Evolutionary conservation across 2,888 invertebrate genomes (phyloP), one percentile per base, ranked within the genome.

Genomic region (Campoplex capitator): DNA sequence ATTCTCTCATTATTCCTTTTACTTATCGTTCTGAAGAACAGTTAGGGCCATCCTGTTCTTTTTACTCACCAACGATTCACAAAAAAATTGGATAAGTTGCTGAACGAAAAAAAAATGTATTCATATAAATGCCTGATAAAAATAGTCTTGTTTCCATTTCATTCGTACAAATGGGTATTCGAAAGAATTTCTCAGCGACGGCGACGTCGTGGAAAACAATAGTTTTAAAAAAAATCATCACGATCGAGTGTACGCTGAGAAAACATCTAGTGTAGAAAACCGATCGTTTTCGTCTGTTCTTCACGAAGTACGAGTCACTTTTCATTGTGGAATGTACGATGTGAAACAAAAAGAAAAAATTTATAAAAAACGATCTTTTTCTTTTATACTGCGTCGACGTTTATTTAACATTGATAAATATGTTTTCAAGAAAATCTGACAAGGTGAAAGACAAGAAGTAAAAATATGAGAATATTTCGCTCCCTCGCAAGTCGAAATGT

Each of bases 11-110:
- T 54, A 62, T 73, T 71, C 23, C 70, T 18, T 58, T 28, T 78
- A 71, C 77, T 70, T 77, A 65, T 86, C 73, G 62, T 76, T 83
- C 32, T 71, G 16, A 18, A 32, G 48, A 78, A 78, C 38, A 84
- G 74, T 77, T 23, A 45, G 32, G 70, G 3, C 35, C 23, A 45
- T 70, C 38, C 35, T 6, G 13, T 48, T 67, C 18, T 32, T 65
- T 76, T 54, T 67, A 7, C 28, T 58, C 42, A 7, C 48, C 67
- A 77, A 62, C 62, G 62, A 62, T 62, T 62, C 62, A 16, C 62
- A 62, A 62, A n/a, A 62, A 62, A 62, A 62, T 16, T 28, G 6
- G 62, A 16, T 62, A 16, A 16, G 32, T 2, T 13, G 16, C 28
- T 62, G 6, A 32, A 62, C 32, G 62, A 32, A 62, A 62, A 62